phyloP scores from a whole-genome alignment of 2,888 invertebrate genomes.

The Malthinus flaveolus region DNA sequence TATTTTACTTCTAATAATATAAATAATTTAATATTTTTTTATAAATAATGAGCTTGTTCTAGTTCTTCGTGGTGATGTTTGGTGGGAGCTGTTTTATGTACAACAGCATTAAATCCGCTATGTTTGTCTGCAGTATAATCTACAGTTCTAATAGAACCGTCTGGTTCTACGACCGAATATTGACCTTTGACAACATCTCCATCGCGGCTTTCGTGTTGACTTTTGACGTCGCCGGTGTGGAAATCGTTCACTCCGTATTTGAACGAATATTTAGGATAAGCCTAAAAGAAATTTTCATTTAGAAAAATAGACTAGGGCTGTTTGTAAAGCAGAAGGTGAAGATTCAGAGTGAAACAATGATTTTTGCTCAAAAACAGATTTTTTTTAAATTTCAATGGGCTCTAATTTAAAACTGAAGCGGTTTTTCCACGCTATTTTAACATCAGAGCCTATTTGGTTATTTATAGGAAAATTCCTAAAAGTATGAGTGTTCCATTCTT shows the following conservation, averaged over 20 bases:
- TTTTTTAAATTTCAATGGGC: too few species aligned
- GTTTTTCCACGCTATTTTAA: too few species aligned
- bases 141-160: constrained; percentile 51
- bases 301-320: too few species aligned
- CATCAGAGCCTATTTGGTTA: too few species aligned
- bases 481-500: too few species aligned
- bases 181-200: constrained; percentile 52
- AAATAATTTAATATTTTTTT: neutral
- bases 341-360: too few species aligned
- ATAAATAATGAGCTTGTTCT: constrained; percentile 1
- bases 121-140: constrained; percentile 52
- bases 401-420: too few species aligned
- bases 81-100: constrained; percentile 40
- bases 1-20: too few species aligned
- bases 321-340: too few species aligned
- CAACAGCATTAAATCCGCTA: constrained; percentile 51
- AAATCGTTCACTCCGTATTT: constrained; percentile 52
- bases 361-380: too few species aligned
- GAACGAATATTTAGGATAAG: constrained; percentile 49
- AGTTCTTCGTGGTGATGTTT: constrained; percentile 26
- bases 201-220: constrained; percentile 49
- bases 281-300: constrained; percentile 36
- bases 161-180: constrained; percentile 52
- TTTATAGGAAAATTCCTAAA: too few species aligned
- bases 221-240: constrained; percentile 51